Evolutionary conservation across 2,888 invertebrate genomes (phyloP).

Genomic region (Cantharis lateralis): DNA sequence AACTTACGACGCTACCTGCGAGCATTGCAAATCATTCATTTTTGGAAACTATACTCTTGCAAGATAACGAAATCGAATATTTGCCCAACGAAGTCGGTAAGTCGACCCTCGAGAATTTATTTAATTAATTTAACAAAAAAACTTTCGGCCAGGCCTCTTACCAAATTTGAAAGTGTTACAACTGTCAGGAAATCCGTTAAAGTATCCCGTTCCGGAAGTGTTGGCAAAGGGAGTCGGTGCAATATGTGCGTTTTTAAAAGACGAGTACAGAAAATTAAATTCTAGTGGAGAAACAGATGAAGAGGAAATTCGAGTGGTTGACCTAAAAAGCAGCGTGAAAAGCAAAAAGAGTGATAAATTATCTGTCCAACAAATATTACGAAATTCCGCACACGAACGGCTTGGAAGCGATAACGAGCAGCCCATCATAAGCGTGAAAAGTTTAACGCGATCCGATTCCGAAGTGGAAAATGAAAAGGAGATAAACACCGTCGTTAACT

Average conservation of each 20-base stretch:
- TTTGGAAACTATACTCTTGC: constrained; percentile 67
- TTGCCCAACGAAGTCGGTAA: constrained; percentile 68
- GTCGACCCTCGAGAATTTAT: constrained; percentile 3
- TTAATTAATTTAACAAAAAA: neutral
- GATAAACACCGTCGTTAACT: neutral
- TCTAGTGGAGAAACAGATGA: constrained; percentile 19
- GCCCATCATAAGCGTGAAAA: constrained; percentile 21
- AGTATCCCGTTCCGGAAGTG: constrained; percentile 62
- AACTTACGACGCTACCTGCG: constrained; percentile 60
- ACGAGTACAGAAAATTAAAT: constrained; percentile 41
- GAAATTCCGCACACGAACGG: constrained; percentile 1
- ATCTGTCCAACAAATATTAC: constrained; percentile 23
- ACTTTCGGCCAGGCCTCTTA: constrained; percentile 55
- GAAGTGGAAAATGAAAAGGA: neutral
- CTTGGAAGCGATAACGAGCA: neutral
- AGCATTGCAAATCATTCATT: constrained; percentile 62
- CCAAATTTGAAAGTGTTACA: constrained; percentile 65
- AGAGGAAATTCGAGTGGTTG: constrained; percentile 10
- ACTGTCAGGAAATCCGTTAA: constrained; percentile 65
- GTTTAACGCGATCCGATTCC: neutral
- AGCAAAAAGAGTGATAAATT: constrained; percentile 10
- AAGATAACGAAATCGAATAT: constrained; percentile 64
- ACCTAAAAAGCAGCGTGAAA: neutral
- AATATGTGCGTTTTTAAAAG: constrained; percentile 45
- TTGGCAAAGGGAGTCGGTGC: constrained; percentile 58